Conservation (phyloP, 2,888 invertebrate genomes). For the Cerastis leucographa region DNA sequence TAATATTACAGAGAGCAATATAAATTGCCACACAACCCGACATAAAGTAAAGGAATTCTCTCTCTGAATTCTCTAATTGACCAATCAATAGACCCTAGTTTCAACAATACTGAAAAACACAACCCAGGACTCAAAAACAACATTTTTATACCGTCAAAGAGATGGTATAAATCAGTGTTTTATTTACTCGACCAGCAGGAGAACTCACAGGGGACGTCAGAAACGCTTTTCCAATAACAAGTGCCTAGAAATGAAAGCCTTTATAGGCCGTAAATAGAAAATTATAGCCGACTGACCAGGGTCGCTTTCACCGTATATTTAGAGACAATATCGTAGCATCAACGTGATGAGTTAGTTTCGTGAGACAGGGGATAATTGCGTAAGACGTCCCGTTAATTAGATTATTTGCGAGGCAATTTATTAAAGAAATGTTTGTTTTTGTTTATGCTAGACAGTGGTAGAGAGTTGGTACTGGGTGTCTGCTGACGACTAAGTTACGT, state of each 20-base stretch:
- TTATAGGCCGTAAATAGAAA: constrained; percentile 86
- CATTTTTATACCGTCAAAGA: constrained; percentile 39
- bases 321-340: constrained; percentile 69
- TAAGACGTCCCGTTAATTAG: constrained; percentile 34
- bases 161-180: constrained; percentile 67
- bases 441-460: neutral
- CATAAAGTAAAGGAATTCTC: too few relatives aligned
- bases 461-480: neutral
- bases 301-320: constrained; percentile 78
- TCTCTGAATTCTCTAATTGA: neutral
- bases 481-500: neutral
- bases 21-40: neutral
- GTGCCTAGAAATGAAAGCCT: constrained; percentile 83
- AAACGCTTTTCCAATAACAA: constrained; percentile 82
- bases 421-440: constrained; percentile 30
- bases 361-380: constrained; percentile 43
- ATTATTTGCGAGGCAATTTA: constrained; percentile 41
- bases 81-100: neutral
- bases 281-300: constrained; percentile 78
- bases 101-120: neutral
- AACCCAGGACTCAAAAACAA: neutral
- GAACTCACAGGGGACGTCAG: constrained; percentile 69
- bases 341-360: constrained; percentile 40
- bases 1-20: neutral
- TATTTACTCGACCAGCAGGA: constrained; percentile 72